Evolutionary conservation across 64 coral and sea anemone genomes (phyloP).

Genomic region (Montipora efflorescens): DNA sequence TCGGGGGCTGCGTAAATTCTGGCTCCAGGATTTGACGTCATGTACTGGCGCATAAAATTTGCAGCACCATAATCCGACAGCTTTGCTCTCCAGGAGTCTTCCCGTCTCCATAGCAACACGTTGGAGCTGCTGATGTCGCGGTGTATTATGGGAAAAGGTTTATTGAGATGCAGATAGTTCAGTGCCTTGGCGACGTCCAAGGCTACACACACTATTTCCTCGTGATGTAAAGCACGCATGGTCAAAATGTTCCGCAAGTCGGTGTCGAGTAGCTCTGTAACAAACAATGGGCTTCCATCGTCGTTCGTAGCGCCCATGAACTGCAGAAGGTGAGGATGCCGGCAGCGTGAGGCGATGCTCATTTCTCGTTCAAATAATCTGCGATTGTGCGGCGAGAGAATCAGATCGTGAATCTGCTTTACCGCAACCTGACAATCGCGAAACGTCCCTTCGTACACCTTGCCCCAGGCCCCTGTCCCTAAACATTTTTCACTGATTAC

Average conservation of each 20-base stretch:
- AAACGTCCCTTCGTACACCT: constrained; percentile 83
- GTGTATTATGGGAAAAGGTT: constrained; percentile 97
- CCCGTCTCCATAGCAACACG: constrained; percentile 96
- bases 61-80: constrained; percentile 98
- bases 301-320: constrained; percentile 97
- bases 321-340: constrained; percentile 90
- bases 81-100: constrained; percentile 86
- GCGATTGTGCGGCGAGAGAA: constrained; percentile 91
- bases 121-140: constrained; percentile 96
- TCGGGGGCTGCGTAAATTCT: constrained; percentile 96
- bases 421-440: constrained; percentile 83
- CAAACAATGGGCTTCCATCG: constrained; percentile 77
- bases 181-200: constrained; percentile 83
- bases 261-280: constrained; percentile 87
- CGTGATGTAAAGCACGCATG: constrained; percentile 80
- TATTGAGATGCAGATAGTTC: constrained; percentile 94
- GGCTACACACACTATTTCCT: constrained; percentile 81
- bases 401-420: constrained; percentile 90
- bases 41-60: constrained; percentile 97
- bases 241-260: constrained; percentile 78
- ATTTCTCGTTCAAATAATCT: constrained; percentile 96
- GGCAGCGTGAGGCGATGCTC: constrained; percentile 89
- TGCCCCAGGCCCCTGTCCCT: constrained; percentile 88
- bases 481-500: constrained; percentile 54
- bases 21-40: constrained; percentile 92